Base-by-base conservation (phyloP, 2,888 invertebrate genomes). In the Thysanoteuthis rhombus region DNA sequence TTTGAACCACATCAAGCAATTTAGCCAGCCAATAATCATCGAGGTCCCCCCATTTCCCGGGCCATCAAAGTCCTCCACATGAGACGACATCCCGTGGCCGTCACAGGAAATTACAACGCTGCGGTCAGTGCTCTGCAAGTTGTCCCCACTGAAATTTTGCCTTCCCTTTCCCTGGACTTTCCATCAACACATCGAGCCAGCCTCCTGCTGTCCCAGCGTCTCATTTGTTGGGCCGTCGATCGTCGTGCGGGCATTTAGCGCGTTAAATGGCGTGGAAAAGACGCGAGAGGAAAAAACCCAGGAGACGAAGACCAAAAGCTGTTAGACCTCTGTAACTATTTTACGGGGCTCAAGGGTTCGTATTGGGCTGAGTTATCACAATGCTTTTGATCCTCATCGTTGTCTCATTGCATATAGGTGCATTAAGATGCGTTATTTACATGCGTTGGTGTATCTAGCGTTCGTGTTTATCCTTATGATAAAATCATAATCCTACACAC, bases 81-180 rank as follows among this genome's bases (percentile, higher is more conserved):
- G 75, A 75, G n/a, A 75, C 75, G 75, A 75, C 75, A 75, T n/a
- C 75, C 75, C 75, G 75, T 75, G 75, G 75, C 75, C 75, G 75
- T 75, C 75, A n/a, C 75, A 75, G 75, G 75, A 75, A 75, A 75
- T 75, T 75, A 75, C 75, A 36, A n/a, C 75, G 75, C 75, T n/a
- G 75, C 75, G 75, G 75, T 75, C 75, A n/a, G n/a, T 75, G n/a
- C 75, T 75, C n/a, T 75, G 16, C 25, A 0, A 52, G 25, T 52
- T 25, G 25, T 52, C 52, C 52, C 52, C 75, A n/a, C 75, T 12
- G n/a, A n/a, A 75, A 75, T 3, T n/a, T 75, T 16, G n/a, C 75
- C 75, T 16, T n/a, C 10, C n/a, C n/a, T 75, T 75, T 75, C 16
- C 75, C 75, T 8, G 75, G 75, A 75, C 75, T 75, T 75, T 75